Evolutionary conservation across 1,140 invertebrate species (phyloP), one percentile per base, ranked within the genome.

Genomic region (Phortica variegata): DNA sequence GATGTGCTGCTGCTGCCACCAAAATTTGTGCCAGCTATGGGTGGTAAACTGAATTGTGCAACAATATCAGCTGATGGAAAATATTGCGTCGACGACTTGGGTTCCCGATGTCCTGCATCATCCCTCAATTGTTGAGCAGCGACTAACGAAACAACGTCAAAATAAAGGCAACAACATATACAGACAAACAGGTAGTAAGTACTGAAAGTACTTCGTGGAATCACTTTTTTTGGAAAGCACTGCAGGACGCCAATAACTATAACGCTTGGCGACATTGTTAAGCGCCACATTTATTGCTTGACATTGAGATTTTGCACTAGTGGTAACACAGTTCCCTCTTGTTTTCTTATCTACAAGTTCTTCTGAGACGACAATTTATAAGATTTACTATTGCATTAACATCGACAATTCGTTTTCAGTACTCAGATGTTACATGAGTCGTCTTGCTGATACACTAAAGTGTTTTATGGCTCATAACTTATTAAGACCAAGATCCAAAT

Each of bases 1-100:
- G 47, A 44, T 16, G 44, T 42, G 12, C 15, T 15, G 17, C 40
- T 32, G 5, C 12, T 10, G 7, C 6, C 20, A 13, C 23, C 18
- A 17, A 41, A 43, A 16, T 20, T 19, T 19, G 12, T 20, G 3
- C 13, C 51, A 18, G 9, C 32, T 38, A 39, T 18, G 12, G 39
- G 39, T 2, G 69, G 70, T 10, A 73, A 38, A 23, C 49, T 46
- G 33, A 73, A 73, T 37, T 73, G 70, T 5, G 70, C 70, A 7
- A 73, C 61, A 36, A 73, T 73, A 23, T 73, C 70, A 41, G 51
- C 61, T 6, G 60, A 55, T n/a, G 49, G 12, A 16, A 61, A 66
- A 10, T 18, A 34, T 19, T 26, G 38, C 38, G 34, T 15, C 16
- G 15, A 15, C 10, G 32, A 31, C 16, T 46, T 46, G n/a, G n/a